Evolutionary conservation across 2,888 invertebrate genomes (phyloP).

Genomic region (Myathropa florea): DNA sequence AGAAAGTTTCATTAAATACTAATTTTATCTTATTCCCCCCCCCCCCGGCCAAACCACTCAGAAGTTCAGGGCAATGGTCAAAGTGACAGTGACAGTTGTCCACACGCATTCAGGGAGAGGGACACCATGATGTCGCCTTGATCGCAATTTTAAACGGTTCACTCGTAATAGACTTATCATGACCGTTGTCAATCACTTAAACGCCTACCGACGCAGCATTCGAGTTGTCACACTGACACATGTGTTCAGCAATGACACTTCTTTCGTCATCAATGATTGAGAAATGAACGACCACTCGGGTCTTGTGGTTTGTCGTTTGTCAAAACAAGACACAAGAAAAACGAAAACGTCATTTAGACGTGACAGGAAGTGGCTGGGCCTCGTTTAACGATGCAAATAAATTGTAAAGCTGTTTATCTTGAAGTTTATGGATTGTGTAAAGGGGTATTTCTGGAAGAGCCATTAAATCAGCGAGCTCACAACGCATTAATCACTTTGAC

Average conservation of each 20-base stretch:
- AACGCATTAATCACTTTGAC: neutral
- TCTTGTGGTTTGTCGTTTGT: neutral
- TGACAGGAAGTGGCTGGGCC: neutral
- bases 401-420: slow-evolving; percentile 23
- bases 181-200: neutral
- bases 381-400: neutral
- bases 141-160: neutral
- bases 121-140: too few species aligned
- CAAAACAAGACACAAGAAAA: neutral
- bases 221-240: neutral
- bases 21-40: neutral
- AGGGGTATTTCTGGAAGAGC: slow-evolving; percentile 31
- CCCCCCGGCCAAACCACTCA: too few species aligned
- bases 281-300: neutral
- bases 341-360: neutral
- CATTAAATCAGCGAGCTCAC: slow-evolving; percentile 10
- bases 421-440: slow-evolving; percentile 20
- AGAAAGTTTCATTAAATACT: neutral
- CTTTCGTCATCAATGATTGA: neutral
- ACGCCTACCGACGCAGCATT: neutral
- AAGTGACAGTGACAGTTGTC: neutral
- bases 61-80: too few species aligned
- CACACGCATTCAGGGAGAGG: neutral
- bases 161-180: neutral
- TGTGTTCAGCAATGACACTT: neutral